Percentiles rank a stretch among this genome's conserved stretches.
phyloP scores from a whole-genome alignment of 2,888 invertebrate genomes.

The Drosophila pegasa region DNA sequence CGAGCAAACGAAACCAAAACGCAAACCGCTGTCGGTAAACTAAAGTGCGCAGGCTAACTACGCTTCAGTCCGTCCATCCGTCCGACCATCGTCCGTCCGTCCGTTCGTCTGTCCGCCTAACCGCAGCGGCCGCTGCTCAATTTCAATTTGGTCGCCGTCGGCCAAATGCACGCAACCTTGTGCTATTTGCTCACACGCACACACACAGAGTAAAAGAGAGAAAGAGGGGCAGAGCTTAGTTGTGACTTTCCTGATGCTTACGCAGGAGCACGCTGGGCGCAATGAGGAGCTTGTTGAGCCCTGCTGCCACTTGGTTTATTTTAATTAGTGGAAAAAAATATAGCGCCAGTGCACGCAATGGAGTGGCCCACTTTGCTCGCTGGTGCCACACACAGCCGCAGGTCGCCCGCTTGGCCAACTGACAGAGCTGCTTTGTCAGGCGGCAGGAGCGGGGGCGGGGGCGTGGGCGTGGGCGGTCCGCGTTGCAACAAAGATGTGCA shows the following conservation, averaged over 20 bases:
- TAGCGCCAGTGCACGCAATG: slow-evolving; percentile 68
- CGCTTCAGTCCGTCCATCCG: background rate
- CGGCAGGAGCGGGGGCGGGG: too few relatives aligned
- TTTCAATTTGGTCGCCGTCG: slow-evolving; percentile 51
- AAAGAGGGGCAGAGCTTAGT: slow-evolving; percentile 1
- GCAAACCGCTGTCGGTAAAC: slow-evolving; percentile 38
- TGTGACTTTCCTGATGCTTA: slow-evolving; percentile 61
- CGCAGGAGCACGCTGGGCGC: slow-evolving; percentile 19
- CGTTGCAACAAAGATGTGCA: slow-evolving; percentile 66
- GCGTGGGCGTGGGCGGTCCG: too few relatives aligned
- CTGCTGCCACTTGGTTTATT: slow-evolving; percentile 75
- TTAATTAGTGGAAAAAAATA: slow-evolving; percentile 77
- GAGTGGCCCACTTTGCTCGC: slow-evolving; percentile 69
- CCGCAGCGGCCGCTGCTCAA: slow-evolving; percentile 44
- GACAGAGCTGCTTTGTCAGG: slow-evolving; percentile 65
- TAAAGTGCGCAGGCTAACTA: slow-evolving; percentile 22
- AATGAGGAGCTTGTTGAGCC: slow-evolving; percentile 44
- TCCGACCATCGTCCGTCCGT: too few relatives aligned
- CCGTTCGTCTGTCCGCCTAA: slow-evolving; percentile 2
- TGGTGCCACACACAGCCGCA: slow-evolving; percentile 69
- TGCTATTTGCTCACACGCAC: slow-evolving; percentile 51
- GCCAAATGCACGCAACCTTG: slow-evolving; percentile 61
- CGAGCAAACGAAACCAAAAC: slow-evolving; percentile 35
- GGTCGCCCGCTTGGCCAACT: slow-evolving; percentile 55
- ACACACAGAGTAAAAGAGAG: slow-evolving; percentile 7